Evolutionary conservation across 2,888 invertebrate species (phyloP), one percentile per base, ranked within the genome.

Genomic region (Pseudeuparius sepicola): DNA sequence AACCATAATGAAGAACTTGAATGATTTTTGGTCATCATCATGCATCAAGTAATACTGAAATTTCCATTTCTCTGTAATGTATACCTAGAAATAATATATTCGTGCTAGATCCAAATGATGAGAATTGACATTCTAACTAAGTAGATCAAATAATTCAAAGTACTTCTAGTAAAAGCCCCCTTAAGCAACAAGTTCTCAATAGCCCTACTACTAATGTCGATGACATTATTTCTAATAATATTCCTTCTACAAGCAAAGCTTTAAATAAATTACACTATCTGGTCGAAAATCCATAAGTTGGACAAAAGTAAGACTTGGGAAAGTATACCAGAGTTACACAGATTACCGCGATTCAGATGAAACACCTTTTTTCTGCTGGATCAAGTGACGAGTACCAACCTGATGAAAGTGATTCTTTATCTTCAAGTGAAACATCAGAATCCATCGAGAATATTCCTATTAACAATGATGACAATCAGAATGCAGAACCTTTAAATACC

Each of bases 361-460:
- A 13, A 15, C 24, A 32, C 33, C 33, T 24, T 32, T n/a, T 32
- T 32, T 24, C 24, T 24, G 5, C 24, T 13, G 25, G 33, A 32
- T 32, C 33, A 15, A 24, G 33, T 24, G 33, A 32, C 18, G 33
- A 32, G 24, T 32, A 32, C 6, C 10, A 13, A n/a, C 33, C 24
- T 24, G 25, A 32, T 24, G 23, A 31, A 13, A 20, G n/a, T 20
- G 31, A 31, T 31, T 31, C 20, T n/a, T 31, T 12, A 15, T 23
- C 23, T 31, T 31, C 23, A 31, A 31, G 12, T 31, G 5, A 23
- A 23, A 23, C 17, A 25, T 20, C 31, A 31, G 31, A 31, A 23
- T 15, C 4, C 13, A 31, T 31, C 10, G 23, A 31, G n/a, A 31
- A 23, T 31, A 23, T 11, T 30, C 5, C 13, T 16, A 16, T 30